A percentile compares a stretch with the other conserved stretches of the same genome.
Conservation (phyloP, 2,888 invertebrate species). For the Merodon equestris region DNA sequence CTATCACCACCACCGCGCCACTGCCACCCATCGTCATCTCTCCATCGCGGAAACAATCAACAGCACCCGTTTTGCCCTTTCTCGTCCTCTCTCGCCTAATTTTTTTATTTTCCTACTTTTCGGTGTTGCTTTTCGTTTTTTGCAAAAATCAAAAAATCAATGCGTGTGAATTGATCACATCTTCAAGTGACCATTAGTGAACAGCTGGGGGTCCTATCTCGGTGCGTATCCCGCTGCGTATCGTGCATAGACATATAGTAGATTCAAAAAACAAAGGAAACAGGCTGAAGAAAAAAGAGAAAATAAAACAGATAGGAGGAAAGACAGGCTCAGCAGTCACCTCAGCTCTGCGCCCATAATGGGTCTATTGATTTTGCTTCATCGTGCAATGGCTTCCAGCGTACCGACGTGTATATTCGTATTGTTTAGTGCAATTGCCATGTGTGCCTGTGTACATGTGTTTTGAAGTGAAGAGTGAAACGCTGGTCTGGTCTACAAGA, state of each 20-base stretch:
- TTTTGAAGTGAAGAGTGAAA: slow-evolving; percentile 66
- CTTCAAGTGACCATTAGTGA: slow-evolving; percentile 33
- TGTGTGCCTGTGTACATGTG: slow-evolving; percentile 67
- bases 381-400: slow-evolving; percentile 66
- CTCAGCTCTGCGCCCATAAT: slow-evolving; percentile 54
- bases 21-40: not conserved
- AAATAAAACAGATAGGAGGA: too few species aligned
- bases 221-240: slow-evolving; percentile 10
- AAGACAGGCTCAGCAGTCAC: not conserved
- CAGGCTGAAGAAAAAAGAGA: not conserved
- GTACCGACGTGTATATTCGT: slow-evolving; percentile 38
- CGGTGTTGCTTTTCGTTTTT: too few species aligned
- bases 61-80: not conserved
- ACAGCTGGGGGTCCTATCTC: slow-evolving; percentile 10
- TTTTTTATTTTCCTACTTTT: too few species aligned
- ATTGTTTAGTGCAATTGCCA: slow-evolving; percentile 63
- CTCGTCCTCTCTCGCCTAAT: not conserved
- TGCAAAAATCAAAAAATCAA: slow-evolving; percentile 28
- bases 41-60: slow-evolving; percentile 5
- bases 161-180: slow-evolving; percentile 33
- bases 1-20: slow-evolving; percentile 7
- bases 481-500: slow-evolving; percentile 60
- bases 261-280: slow-evolving; percentile 18
- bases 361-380: slow-evolving; percentile 65
- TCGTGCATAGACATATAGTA: slow-evolving; percentile 8